Conservation (phyloP, 2,797 vertebrate species). For the Crocidura indochinensis region DNA sequence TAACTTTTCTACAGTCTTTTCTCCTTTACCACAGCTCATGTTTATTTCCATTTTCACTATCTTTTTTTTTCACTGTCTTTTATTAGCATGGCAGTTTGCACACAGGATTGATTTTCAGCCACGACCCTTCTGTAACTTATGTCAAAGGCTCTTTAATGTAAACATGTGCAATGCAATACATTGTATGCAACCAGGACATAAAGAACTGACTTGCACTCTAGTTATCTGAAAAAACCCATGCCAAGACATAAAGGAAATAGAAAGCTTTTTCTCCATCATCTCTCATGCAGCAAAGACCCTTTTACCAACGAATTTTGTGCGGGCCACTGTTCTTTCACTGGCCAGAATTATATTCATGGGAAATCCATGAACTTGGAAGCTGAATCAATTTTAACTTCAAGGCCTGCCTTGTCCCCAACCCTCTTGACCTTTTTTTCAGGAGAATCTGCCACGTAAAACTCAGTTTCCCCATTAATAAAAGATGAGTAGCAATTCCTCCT, state of each 20-base stretch:
- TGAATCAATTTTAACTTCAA: constrained; percentile 54
- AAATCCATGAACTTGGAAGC: not conserved
- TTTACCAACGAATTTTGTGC: constrained; percentile 8
- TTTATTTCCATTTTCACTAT: constrained; percentile 77
- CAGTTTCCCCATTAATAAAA: constrained; percentile 35
- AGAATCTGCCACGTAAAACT: constrained; percentile 33
- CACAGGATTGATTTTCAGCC: constrained; percentile 57
- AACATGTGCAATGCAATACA: constrained; percentile 59
- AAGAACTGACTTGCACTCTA: constrained; percentile 37
- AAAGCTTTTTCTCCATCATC: constrained; percentile 29
- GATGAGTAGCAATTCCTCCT: not conserved
- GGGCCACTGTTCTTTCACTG: constrained; percentile 7
- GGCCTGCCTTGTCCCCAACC: constrained; percentile 47
- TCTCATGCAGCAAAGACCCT: constrained; percentile 33
- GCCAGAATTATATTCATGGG: not conserved
- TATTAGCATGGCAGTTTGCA: constrained; percentile 56
- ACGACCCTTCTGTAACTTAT: constrained; percentile 38
- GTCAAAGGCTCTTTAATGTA: constrained; percentile 62
- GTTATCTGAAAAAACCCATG: constrained; percentile 33
- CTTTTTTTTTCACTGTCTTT: constrained; percentile 67
- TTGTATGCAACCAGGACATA: constrained; percentile 7
- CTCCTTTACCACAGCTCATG: constrained; percentile 64
- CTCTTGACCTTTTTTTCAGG: constrained; percentile 29
- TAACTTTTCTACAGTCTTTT: constrained; percentile 66
- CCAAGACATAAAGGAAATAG: constrained; percentile 25